Base-by-base conservation (phyloP, 1,140 invertebrate species). In the Linepithema humile region DNA sequence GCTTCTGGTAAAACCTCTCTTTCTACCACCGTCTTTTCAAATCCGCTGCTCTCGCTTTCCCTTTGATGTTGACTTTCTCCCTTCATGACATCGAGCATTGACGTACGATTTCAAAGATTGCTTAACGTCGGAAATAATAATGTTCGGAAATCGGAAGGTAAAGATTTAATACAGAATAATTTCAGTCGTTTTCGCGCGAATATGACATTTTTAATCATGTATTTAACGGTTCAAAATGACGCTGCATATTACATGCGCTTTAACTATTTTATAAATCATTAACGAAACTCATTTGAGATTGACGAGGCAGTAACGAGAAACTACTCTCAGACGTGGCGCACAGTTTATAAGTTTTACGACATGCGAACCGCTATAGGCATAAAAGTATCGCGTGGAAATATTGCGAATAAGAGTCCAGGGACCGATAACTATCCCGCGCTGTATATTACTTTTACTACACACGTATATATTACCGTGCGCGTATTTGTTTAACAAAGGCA, bases 281-380 rank as follows among this genome's bases (percentile, higher is more conserved):
- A 55, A 35, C 20, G 53, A 32, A 32, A 17, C 45, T 62, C 0
- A 74, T 62, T 75, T 43, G 6, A 75, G 38, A 62, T 75, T 45
- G 40, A 75, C 62, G 0, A 20, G 57, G 43, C 10, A 23, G 17
- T 45, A 62, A 75, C 26, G 23, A 60, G 17, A 45, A 15, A 20
- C 1, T 20, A 75, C 1, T 6, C n/a, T 5, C 3, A 1, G 10
- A 43, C 23, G 32, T 7, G 6, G 23, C 10, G 17, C 1, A 20
- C 23, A 23, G 57, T 62, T 74, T 75, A 62, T 75, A 60, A 62
- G 5, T 74, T 60, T 60, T 45, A 75, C 3, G 17, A 3, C 26
- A 74, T 10, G 12, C 15, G n/a, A 2, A 15, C 45, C 26, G n/a
- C 0, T n/a, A 17, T 32, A 60, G 10, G 59, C 10, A 10, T 60